A percentile compares a stretch with the other conserved stretches of the same genome.
Conservation (phyloP, 1,140 invertebrate species). For the Lepidurus packardi region DNA sequence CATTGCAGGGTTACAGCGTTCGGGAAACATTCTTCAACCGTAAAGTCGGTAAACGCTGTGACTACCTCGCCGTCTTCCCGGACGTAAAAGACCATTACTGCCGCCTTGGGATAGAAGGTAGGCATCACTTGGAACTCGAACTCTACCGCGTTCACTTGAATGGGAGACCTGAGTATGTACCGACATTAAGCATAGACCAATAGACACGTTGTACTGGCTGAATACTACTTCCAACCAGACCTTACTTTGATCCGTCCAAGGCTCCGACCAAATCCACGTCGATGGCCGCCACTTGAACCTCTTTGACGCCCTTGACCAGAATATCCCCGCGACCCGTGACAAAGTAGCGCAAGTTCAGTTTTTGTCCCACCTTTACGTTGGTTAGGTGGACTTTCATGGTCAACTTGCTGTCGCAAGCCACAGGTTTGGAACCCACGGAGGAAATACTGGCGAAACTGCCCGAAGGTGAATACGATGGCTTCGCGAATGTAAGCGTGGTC, state of each 20-base stretch:
- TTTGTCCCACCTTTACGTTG: slow-evolving; percentile 25
- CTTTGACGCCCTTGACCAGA: slow-evolving; percentile 34
- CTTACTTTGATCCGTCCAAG: slow-evolving; percentile 36
- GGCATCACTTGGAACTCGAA: slow-evolving; percentile 36
- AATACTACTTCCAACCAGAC: not conserved
- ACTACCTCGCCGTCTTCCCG: slow-evolving; percentile 65
- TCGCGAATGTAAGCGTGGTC: not conserved
- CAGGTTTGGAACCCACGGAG: not conserved
- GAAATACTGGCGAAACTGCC: slow-evolving; percentile 26
- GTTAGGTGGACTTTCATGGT: slow-evolving; percentile 29
- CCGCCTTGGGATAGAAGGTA: slow-evolving; percentile 39
- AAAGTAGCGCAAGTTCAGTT: slow-evolving; percentile 29
- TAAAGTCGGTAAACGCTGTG: slow-evolving; percentile 48
- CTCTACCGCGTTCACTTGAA: slow-evolving; percentile 41
- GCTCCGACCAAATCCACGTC: slow-evolving; percentile 38
- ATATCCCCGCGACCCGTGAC: slow-evolving; percentile 39
- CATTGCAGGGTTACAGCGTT: slow-evolving; percentile 52
- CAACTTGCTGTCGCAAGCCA: slow-evolving; percentile 3
- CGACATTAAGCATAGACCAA: no score
- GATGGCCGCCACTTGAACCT: slow-evolving; percentile 40
- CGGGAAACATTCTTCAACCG: slow-evolving; percentile 53
- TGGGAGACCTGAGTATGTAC: not conserved
- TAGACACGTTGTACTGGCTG: no score
- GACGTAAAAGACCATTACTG: slow-evolving; percentile 66
- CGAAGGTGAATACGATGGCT: slow-evolving; percentile 39